Percentiles rank a stretch among this genome's conserved stretches.
Evolutionary conservation across 2,888 invertebrate genomes (phyloP).

Genomic region (Automeris io): DNA sequence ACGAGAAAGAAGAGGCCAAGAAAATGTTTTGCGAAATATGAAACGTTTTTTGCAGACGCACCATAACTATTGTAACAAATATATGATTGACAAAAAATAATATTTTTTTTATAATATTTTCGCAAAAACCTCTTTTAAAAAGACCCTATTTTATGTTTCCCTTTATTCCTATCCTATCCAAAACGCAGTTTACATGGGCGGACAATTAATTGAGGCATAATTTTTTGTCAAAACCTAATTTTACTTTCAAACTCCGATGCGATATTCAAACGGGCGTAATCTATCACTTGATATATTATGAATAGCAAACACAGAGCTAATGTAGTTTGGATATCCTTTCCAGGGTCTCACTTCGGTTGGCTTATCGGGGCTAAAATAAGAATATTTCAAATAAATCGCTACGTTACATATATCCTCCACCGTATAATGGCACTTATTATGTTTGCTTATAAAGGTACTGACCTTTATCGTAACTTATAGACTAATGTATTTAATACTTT

Average conservation of each 20-base stretch:
- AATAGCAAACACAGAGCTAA: conserved; percentile 49
- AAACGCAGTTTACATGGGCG: too few relatives aligned
- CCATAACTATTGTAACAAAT: neutral
- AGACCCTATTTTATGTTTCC: neutral
- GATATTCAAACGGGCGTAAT: conserved; percentile 22
- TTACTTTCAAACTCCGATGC: conserved; percentile 15
- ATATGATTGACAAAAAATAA: neutral
- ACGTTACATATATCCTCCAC: conserved; percentile 7
- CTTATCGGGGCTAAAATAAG: conserved; percentile 19
- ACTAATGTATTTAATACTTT: too few relatives aligned
- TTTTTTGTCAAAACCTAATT: neutral
- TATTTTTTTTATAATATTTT: neutral
- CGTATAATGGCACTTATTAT: neutral
- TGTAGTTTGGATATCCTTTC: conserved; percentile 29
- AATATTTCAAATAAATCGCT: neutral
- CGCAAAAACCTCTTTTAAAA: neutral
- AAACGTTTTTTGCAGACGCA: too few relatives aligned
- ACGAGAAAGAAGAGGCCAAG: too few relatives aligned
- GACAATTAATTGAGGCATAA: too few relatives aligned
- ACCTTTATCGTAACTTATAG: too few relatives aligned
- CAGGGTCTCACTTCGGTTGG: conserved; percentile 15
- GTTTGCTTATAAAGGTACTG: neutral
- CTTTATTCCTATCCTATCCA: too few relatives aligned
- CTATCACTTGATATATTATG: conserved; percentile 48
- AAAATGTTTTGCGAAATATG: too few relatives aligned